These are phyloP conservation scores for Takifugu bimaculatus DNA, from an alignment of 2,113 vertebrate species.

Conservation along the genomic window DNA sequence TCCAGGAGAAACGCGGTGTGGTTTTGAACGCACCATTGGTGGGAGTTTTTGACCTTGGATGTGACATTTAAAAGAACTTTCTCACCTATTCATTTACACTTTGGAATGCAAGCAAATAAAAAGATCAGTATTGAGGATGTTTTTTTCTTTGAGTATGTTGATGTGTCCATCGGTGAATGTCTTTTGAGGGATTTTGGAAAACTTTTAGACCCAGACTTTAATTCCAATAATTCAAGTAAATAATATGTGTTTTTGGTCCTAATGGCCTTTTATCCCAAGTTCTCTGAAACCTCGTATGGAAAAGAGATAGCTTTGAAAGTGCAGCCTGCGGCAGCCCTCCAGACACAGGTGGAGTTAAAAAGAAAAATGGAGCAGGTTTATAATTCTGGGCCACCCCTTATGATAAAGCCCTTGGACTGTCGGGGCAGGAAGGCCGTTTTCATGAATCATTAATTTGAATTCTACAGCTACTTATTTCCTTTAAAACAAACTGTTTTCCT, in stretches of 20 bases:
- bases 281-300: neutral
- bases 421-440: slow-evolving; percentile 59
- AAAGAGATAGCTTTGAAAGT: slow-evolving; percentile 13
- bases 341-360: slow-evolving; percentile 40
- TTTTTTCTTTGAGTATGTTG: no score
- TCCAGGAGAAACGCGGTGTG: no score
- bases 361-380: slow-evolving; percentile 56
- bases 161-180: neutral
- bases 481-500: no score
- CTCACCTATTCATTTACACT: no score
- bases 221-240: neutral
- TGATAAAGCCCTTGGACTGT: slow-evolving; percentile 52
- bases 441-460: slow-evolving; percentile 74
- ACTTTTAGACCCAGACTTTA: neutral
- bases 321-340: slow-evolving; percentile 12
- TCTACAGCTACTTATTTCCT: slow-evolving; percentile 7
- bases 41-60: no score
- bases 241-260: slow-evolving; percentile 1
- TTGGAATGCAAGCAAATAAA: no score
- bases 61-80: no score
- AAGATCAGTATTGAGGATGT: no score
- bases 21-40: no score
- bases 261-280: slow-evolving; percentile 7
- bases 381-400: slow-evolving; percentile 28
- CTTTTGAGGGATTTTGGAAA: neutral